These are phyloP conservation scores for Enteromius radiatus DNA, from an alignment of 2,797 vertebrate species.

Conservation along the genomic window DNA sequence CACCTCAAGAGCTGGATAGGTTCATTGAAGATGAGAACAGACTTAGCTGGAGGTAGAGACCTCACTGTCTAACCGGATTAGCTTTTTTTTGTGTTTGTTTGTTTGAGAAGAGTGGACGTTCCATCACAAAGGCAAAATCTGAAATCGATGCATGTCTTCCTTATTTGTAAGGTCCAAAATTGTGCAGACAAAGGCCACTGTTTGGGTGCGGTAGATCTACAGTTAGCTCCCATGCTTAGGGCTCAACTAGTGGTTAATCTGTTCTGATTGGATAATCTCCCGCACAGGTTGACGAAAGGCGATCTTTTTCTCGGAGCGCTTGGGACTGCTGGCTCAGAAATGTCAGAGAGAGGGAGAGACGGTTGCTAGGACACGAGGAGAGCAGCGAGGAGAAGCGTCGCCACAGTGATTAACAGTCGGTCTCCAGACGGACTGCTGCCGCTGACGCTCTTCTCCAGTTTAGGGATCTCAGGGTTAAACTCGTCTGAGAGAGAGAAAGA, in stretches of 20 bases:
- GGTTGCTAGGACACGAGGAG: constrained; percentile 88
- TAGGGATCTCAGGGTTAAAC: constrained; percentile 92
- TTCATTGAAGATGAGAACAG: background rate
- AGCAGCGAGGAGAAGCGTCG: constrained; percentile 82
- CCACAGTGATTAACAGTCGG: constrained; percentile 89
- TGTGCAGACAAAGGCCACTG: constrained; percentile 57
- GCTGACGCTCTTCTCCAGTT: constrained; percentile 96
- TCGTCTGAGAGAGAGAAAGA: constrained; percentile 77
- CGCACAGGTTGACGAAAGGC: constrained; percentile 40
- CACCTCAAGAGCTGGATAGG: background rate
- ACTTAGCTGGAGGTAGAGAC: constrained; percentile 18
- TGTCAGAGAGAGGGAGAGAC: constrained; percentile 37
- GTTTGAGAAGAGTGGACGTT: constrained; percentile 28
- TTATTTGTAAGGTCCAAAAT: constrained; percentile 22
- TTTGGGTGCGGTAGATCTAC: constrained; percentile 53
- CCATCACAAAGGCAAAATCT: constrained; percentile 48
- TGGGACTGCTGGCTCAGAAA: constrained; percentile 27
- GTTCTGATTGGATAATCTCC: constrained; percentile 42
- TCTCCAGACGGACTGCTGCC: constrained; percentile 93
- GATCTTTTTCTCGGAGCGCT: constrained; percentile 23
- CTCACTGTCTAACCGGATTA: background rate
- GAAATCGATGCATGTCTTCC: constrained; percentile 17
- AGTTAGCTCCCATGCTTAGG: constrained; percentile 37
- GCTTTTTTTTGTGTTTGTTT: background rate
- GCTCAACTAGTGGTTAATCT: constrained; percentile 37